phyloP scores from a whole-genome alignment of 2,797 vertebrate genomes.

The Poecilia velifera region DNA sequence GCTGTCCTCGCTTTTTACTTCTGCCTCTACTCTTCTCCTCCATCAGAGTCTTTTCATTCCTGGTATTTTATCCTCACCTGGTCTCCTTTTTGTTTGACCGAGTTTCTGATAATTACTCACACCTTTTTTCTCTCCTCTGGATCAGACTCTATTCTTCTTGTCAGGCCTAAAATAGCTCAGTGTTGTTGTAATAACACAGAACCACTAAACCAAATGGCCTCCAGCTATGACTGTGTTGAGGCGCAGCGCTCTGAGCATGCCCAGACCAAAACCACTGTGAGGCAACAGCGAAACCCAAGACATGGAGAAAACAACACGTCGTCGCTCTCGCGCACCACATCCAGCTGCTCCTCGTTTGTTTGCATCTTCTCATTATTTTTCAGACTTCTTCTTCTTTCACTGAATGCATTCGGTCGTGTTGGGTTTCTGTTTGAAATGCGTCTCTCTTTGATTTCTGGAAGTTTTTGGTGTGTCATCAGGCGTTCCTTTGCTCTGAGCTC shows the following conservation, averaged over 20 bases:
- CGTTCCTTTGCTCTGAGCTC: not conserved
- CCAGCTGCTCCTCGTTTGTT: slow-evolving; percentile 32
- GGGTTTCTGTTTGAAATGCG: slow-evolving; percentile 18
- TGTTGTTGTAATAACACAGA: slow-evolving; percentile 34
- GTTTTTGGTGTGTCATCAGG: not conserved
- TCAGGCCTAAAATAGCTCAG: slow-evolving; percentile 52
- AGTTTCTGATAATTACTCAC: slow-evolving; percentile 3
- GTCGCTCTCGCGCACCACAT: slow-evolving; percentile 14
- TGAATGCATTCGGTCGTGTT: not conserved
- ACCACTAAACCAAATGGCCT: slow-evolving; percentile 47
- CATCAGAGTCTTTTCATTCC: not conserved
- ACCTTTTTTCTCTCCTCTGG: slow-evolving; percentile 1
- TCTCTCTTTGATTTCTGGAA: not conserved
- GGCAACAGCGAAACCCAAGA: slow-evolving; percentile 40
- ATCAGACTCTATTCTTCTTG: slow-evolving; percentile 19
- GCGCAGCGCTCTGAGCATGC: slow-evolving; percentile 45
- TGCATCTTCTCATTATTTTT: not conserved
- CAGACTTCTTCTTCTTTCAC: not conserved
- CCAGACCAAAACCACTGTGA: slow-evolving; percentile 45
- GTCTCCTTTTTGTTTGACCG: slow-evolving; percentile 2
- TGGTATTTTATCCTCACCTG: not conserved
- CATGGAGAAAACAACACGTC: slow-evolving; percentile 8
- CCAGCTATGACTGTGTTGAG: slow-evolving; percentile 40
- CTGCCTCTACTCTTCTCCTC: not conserved
- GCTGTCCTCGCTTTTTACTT: not conserved